Evolutionary conservation across 2,797 vertebrate species (phyloP).

Genomic region (Alfaro cultratus): DNA sequence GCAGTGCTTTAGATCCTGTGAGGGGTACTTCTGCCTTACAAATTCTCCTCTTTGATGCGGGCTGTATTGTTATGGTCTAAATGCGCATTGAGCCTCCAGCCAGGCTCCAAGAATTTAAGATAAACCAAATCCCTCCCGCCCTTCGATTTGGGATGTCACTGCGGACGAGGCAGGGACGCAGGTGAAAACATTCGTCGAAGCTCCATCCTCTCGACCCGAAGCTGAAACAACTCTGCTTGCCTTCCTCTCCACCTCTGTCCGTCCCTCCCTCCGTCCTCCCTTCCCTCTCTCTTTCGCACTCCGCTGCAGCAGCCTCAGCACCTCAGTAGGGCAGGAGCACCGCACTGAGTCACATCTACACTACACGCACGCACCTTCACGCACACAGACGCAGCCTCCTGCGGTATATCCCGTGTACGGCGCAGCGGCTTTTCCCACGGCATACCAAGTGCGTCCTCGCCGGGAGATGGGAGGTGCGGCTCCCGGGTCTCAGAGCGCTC

Average conservation of each 20-base stretch:
- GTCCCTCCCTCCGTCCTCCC: slow-evolving; percentile 21
- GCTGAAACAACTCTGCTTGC: slow-evolving; percentile 63
- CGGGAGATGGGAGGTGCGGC: slow-evolving; percentile 75
- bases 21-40: background rate
- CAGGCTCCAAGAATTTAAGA: slow-evolving; percentile 73
- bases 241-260: slow-evolving; percentile 19
- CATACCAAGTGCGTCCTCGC: slow-evolving; percentile 73
- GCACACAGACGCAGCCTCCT: slow-evolving; percentile 71
- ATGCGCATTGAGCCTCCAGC: slow-evolving; percentile 53
- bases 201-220: slow-evolving; percentile 69
- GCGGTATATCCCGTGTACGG: slow-evolving; percentile 76
- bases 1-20: background rate
- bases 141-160: slow-evolving; percentile 63
- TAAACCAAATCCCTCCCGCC: slow-evolving; percentile 59
- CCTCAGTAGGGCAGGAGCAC: slow-evolving; percentile 77
- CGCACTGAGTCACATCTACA: slow-evolving; percentile 79
- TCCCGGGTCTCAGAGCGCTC: slow-evolving; percentile 70
- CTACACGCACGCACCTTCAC: slow-evolving; percentile 39
- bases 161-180: slow-evolving; percentile 53
- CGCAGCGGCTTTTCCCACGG: slow-evolving; percentile 71
- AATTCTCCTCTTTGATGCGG: slow-evolving; percentile 1
- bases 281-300: slow-evolving; percentile 63
- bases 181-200: slow-evolving; percentile 74
- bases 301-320: slow-evolving; percentile 74
- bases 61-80: slow-evolving; percentile 34